phyloP scores from a whole-genome alignment of 35 echinoderm and acorn worm species.

The Heliocidaris erythrogramma region DNA sequence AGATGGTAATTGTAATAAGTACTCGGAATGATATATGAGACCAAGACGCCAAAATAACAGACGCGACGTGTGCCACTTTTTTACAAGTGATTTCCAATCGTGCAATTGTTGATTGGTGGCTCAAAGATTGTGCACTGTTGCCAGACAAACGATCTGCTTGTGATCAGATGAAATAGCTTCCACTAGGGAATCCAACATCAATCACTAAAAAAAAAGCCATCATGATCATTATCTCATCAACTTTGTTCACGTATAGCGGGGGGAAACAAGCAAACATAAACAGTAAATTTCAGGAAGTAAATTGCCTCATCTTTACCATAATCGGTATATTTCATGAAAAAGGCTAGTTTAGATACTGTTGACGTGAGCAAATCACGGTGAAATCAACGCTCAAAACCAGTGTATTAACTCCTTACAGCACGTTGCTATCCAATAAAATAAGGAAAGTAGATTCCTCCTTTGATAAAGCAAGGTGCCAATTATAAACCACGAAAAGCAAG shows the following conservation, averaged over 20 bases:
- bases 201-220: neutral
- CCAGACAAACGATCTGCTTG: neutral
- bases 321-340: neutral
- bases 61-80: neutral
- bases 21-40: no score
- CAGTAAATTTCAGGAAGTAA: no score
- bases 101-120: neutral
- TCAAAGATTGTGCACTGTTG: neutral
- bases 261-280: neutral
- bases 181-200: neutral
- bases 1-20: neutral
- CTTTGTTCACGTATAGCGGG: neutral
- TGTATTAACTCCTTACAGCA: neutral
- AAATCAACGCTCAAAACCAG: neutral
- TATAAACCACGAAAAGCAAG: neutral
- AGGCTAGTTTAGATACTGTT: neutral
- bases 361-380: neutral
- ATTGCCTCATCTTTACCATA: neutral
- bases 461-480: neutral
- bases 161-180: neutral
- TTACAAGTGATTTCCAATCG: neutral
- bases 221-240: neutral
- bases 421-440: neutral
- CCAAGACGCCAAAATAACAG: neutral
- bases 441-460: neutral